These are phyloP conservation scores for Hydraecia micacea DNA, from an alignment of 2,888 invertebrate genomes.

Conservation along the genomic window DNA sequence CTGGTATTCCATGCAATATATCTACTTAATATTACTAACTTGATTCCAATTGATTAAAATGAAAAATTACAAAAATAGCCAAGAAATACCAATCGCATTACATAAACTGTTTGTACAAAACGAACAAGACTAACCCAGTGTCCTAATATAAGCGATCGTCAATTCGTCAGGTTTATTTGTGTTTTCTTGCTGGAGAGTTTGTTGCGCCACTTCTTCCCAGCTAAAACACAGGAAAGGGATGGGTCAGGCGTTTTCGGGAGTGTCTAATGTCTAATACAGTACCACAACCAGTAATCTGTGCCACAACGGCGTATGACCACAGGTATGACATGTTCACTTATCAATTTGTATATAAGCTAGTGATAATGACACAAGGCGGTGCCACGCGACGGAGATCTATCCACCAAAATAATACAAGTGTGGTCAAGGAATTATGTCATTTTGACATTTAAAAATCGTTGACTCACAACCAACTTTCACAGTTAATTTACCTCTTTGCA, in stretches of 20 bases:
- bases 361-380: too few relatives aligned
- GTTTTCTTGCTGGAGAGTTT: not conserved
- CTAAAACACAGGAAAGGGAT: not conserved
- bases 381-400: not conserved
- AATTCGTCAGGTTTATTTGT: not conserved
- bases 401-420: not conserved
- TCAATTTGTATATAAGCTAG: not conserved
- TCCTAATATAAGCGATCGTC: not conserved
- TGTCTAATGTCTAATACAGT: not conserved
- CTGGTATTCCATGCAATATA: not conserved
- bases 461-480: not conserved
- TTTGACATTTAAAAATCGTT: not conserved
- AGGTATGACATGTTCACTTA: not conserved
- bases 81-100: constrained; percentile 6
- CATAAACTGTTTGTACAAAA: not conserved
- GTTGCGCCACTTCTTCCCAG: not conserved
- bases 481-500: not conserved
- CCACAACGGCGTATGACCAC: not conserved
- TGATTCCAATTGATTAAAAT: not conserved
- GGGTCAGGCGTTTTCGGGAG: not conserved
- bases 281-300: too few relatives aligned
- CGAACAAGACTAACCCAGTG: not conserved
- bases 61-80: not conserved
- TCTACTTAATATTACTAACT: not conserved
- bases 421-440: not conserved